Evolutionary conservation across 2,888 invertebrate genomes (phyloP).

Genomic region (Catotricha subobsoleta): DNA sequence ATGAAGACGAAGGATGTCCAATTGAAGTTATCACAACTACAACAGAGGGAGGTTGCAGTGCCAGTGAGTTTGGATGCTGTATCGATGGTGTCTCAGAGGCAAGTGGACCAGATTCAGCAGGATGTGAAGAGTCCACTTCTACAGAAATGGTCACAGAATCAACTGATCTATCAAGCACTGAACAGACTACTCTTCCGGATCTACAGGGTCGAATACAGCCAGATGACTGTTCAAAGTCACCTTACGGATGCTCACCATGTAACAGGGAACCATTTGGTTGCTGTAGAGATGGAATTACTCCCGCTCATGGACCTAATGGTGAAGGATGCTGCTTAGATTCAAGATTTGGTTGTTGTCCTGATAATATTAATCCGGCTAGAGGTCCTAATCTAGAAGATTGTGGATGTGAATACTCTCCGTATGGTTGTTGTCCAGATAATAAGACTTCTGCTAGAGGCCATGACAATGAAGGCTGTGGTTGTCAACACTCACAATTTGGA

Average conservation of each 20-base stretch:
- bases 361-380: conserved; percentile 62
- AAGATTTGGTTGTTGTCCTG: conserved; percentile 76
- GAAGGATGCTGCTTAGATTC: conserved; percentile 68
- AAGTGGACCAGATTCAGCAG: conserved; percentile 34
- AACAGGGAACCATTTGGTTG: conserved; percentile 59
- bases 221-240: conserved; percentile 45
- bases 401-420: conserved; percentile 55
- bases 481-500: conserved; percentile 51
- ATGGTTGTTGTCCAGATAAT: conserved; percentile 77
- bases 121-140: conserved; percentile 13
- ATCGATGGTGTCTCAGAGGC: conserved; percentile 47
- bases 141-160: conserved; percentile 13
- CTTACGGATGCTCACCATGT: conserved; percentile 61
- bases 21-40: conserved; percentile 36
- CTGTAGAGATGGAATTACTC: conserved; percentile 65
- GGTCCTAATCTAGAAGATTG: conserved; percentile 67
- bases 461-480: conserved; percentile 64
- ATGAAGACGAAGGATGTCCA: conserved; percentile 66
- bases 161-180: conserved; percentile 4
- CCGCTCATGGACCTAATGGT: conserved; percentile 64
- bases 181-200: too few relatives aligned
- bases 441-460: conserved; percentile 60
- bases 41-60: conserved; percentile 40
- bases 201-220: too few relatives aligned
- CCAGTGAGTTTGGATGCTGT: conserved; percentile 42